These are phyloP conservation scores for Spermophilus dauricus DNA, from an alignment of 2,113 vertebrate species.

Conservation along the genomic window DNA sequence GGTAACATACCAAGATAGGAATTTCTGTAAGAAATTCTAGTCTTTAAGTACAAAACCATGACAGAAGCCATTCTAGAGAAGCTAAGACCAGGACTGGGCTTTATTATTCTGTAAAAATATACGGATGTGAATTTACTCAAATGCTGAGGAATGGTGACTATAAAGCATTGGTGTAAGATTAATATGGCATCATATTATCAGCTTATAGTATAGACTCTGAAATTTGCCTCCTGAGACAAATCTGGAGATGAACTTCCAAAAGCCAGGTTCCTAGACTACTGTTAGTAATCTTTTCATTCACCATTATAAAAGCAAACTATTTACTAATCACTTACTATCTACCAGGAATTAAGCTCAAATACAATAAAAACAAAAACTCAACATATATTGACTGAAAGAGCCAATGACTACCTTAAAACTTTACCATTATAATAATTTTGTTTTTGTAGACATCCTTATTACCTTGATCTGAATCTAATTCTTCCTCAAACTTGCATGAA, in stretches of 20 bases:
- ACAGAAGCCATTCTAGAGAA: neutral
- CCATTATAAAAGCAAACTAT: neutral
- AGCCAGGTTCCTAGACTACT: neutral
- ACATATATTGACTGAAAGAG: neutral
- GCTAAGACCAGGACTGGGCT: neutral
- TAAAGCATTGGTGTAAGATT: neutral
- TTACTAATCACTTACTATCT: neutral
- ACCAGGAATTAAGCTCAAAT: neutral
- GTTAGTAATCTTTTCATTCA: neutral
- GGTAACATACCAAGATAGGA: neutral
- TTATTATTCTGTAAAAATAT: neutral
- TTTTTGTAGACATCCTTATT: neutral
- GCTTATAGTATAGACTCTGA: neutral
- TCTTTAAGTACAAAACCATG: neutral
- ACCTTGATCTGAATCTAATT: neutral
- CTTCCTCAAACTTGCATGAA: neutral
- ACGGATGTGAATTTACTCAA: neutral
- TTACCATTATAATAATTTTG: neutral
- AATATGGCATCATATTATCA: neutral
- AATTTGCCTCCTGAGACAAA: neutral
- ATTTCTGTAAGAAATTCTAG: conserved; percentile 12
- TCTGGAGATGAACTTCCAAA: conserved; percentile 17
- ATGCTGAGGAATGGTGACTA: neutral
- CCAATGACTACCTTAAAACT: neutral
- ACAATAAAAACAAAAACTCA: neutral